These are phyloP conservation scores for Acyrthosiphon pisum DNA, from an alignment of 1,140 invertebrate genomes.

Conservation along the genomic window DNA sequence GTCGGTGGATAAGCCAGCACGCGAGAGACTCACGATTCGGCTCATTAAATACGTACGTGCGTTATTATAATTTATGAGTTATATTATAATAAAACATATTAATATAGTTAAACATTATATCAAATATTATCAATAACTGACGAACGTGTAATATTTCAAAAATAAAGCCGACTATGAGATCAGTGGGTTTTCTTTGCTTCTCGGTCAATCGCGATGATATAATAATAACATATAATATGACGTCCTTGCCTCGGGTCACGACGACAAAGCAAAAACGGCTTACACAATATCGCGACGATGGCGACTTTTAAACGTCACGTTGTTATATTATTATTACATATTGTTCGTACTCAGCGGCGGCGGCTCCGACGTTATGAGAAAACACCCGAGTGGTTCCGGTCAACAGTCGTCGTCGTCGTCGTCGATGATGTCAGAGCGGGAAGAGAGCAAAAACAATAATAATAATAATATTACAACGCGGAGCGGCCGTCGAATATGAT, in stretches of 20 bases:
- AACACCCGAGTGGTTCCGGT: background rate
- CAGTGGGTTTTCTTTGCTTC: background rate
- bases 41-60: too few relatives aligned
- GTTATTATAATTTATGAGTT: too few relatives aligned
- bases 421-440: too few relatives aligned
- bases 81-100: too few relatives aligned
- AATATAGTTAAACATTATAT: too few relatives aligned
- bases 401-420: background rate
- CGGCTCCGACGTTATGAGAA: background rate
- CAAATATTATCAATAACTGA: background rate
- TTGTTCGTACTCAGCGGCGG: background rate
- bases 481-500: background rate
- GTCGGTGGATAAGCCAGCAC: too few relatives aligned
- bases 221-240: background rate
- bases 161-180: background rate
- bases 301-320: background rate
- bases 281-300: background rate
- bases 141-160: background rate
- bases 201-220: background rate
- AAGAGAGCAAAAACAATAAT: background rate
- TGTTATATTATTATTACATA: background rate
- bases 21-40: too few relatives aligned
- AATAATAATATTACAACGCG: background rate
- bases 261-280: background rate
- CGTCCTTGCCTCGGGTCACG: background rate